These are phyloP conservation scores for Belgica antarctica DNA, from an alignment of 2,888 invertebrate genomes.

Conservation along the genomic window DNA sequence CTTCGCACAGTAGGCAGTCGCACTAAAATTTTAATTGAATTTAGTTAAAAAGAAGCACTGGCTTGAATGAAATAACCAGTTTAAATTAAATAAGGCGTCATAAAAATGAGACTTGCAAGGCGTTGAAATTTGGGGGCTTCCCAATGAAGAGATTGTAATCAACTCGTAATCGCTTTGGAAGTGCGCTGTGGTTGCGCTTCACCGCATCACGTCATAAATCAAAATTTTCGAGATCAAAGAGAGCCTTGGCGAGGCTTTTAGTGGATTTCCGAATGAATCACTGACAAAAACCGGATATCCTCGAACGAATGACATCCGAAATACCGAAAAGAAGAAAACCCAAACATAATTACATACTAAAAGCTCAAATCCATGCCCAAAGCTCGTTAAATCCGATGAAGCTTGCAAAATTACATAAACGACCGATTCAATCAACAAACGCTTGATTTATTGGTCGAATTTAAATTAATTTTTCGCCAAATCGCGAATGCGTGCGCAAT, in stretches of 20 bases:
- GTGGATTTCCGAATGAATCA: background rate
- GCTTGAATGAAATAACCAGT: no score
- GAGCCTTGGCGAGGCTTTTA: background rate
- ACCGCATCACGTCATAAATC: background rate
- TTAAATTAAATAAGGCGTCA: no score
- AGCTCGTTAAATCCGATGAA: background rate
- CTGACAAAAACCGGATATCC: slow-evolving; percentile 3
- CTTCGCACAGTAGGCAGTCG: no score
- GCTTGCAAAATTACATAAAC: background rate
- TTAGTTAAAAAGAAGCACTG: no score
- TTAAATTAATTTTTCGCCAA: background rate
- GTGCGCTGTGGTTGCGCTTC: background rate
- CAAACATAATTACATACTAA: background rate
- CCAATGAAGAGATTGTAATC: no score
- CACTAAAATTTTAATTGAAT: no score
- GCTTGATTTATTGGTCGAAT: background rate
- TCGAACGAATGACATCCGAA: background rate
- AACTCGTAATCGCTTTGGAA: background rate
- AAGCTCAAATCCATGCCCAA: background rate
- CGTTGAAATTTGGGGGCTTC: no score
- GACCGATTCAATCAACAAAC: background rate
- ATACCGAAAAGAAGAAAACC: no score
- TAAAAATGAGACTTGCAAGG: no score
- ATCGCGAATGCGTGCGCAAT: background rate
- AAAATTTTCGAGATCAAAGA: background rate